Evolutionary conservation across 2,888 invertebrate genomes (phyloP), one percentile per base, ranked within the genome.

Genomic region (Macrophya alboannulata): DNA sequence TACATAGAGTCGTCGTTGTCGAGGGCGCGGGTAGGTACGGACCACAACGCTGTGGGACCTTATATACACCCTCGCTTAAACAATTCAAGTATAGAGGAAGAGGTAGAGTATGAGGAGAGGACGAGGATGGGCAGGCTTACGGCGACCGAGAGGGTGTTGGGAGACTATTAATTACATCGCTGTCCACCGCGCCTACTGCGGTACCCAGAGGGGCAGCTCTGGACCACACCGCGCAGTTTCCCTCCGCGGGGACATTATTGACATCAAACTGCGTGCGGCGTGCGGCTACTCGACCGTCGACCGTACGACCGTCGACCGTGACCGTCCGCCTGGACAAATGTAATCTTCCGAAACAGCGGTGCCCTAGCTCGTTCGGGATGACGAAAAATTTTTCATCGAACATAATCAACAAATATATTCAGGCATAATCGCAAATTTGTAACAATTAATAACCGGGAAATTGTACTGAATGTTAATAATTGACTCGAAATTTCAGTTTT

Each of bases 291-390:
- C 72, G 72, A 43, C 43, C 72, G 72, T 74, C 21, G 21, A 51
- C 17, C 59, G 59, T 59, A 48, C 10, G 48, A 10, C 9, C 48
- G 31, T 40, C 45, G n/a, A 17, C 51, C 31, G 71, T 86, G 87
- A 86, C 88, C 86, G 86, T 84, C 88, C 89, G 88, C 86, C 87
- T 88, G 90, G 88, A 90, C 91, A 89, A 91, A 91, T 90, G 90
- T 90, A 91, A 92, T 92, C 89, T 90, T 90, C 87, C 88, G 83
- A 82, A 86, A 81, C 91, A 91, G 91, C 88, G 90, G 89, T 88
- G 89, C 90, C 90, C 87, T 82, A n/a, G n/a, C 84, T 37, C 21
- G 17, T 55, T 74, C 37, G 31, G 51, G 55, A 8, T 31, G 82
- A 65, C 17, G 25, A 72, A n/a, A 40, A 71, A 51, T 65, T 81